phyloP scores from a whole-genome alignment of 2,797 vertebrate genomes.

The Otolemur crassicaudatus region DNA sequence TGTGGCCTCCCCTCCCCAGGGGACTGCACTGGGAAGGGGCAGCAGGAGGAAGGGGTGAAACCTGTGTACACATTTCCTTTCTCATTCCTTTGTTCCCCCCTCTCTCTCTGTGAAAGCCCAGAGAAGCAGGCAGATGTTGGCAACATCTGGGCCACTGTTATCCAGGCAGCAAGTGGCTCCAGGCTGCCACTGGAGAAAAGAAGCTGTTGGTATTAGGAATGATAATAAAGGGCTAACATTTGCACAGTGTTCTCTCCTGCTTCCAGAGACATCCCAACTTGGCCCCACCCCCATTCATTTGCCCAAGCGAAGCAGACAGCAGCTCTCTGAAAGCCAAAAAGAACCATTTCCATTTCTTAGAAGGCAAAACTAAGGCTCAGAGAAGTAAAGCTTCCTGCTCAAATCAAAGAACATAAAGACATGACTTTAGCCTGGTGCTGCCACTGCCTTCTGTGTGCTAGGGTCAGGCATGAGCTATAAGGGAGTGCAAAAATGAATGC shows the following conservation, averaged over 20 bases:
- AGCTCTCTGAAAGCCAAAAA: background rate
- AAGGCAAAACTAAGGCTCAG: background rate
- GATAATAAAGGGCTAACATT: constrained; percentile 69
- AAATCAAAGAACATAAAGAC: background rate
- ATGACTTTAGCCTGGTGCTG: background rate
- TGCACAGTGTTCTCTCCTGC: background rate
- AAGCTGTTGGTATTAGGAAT: constrained; percentile 45
- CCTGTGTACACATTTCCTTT: background rate
- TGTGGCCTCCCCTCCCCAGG: background rate
- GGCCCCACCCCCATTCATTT: background rate
- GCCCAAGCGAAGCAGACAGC: background rate
- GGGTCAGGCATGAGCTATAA: too few relatives aligned
- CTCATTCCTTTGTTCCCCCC: background rate
- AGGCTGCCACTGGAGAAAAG: constrained; percentile 52
- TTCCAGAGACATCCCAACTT: background rate
- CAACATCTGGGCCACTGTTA: constrained; percentile 69
- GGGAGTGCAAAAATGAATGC: fast-evolving
- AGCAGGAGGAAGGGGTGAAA: background rate
- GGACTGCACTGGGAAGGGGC: fast-evolving
- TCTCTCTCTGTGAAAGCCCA: background rate
- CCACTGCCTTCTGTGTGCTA: too few relatives aligned
- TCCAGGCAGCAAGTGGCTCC: constrained; percentile 45
- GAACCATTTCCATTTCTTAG: background rate
- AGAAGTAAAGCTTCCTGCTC: background rate
- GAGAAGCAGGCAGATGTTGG: constrained; percentile 74